phyloP scores from a whole-genome alignment of 1,140 invertebrate species.

The Coenobita brevimanus region DNA sequence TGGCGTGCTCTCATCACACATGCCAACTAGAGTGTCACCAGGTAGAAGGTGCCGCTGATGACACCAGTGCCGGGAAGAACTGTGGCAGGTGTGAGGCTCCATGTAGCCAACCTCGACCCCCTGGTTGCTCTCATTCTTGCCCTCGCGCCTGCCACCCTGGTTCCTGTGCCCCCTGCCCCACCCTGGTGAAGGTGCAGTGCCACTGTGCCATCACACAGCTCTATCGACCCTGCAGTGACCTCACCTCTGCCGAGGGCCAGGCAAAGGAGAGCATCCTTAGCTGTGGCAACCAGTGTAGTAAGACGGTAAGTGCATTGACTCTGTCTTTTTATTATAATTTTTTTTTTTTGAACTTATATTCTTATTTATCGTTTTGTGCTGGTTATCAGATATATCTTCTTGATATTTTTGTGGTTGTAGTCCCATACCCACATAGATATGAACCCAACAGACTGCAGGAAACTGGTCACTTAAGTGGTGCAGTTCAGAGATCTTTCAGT shows the following conservation, averaged over 20 bases:
- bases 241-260: slow-evolving; percentile 75
- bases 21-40: slow-evolving; percentile 85
- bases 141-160: slow-evolving; percentile 83
- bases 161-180: slow-evolving; percentile 78
- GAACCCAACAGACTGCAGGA: too few relatives aligned
- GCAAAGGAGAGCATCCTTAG: slow-evolving; percentile 77
- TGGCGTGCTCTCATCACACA: slow-evolving; percentile 86
- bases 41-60: slow-evolving; percentile 72
- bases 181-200: slow-evolving; percentile 83
- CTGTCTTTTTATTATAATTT: too few relatives aligned
- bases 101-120: slow-evolving; percentile 80
- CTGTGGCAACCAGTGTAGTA: slow-evolving; percentile 90
- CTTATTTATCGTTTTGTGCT: too few relatives aligned
- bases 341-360: too few relatives aligned
- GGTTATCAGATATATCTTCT: too few relatives aligned
- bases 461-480: too few relatives aligned
- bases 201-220: slow-evolving; percentile 85
- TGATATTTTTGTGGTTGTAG: too few relatives aligned
- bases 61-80: slow-evolving; percentile 73
- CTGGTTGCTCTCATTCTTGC: slow-evolving; percentile 87
- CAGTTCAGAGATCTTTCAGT: too few relatives aligned
- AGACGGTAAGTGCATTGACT: slow-evolving; percentile 73
- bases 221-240: slow-evolving; percentile 82
- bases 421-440: too few relatives aligned
- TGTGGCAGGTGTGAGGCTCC: slow-evolving; percentile 84